Base-by-base conservation (phyloP, 2,113 vertebrate species). In the Lasiurus borealis region DNA sequence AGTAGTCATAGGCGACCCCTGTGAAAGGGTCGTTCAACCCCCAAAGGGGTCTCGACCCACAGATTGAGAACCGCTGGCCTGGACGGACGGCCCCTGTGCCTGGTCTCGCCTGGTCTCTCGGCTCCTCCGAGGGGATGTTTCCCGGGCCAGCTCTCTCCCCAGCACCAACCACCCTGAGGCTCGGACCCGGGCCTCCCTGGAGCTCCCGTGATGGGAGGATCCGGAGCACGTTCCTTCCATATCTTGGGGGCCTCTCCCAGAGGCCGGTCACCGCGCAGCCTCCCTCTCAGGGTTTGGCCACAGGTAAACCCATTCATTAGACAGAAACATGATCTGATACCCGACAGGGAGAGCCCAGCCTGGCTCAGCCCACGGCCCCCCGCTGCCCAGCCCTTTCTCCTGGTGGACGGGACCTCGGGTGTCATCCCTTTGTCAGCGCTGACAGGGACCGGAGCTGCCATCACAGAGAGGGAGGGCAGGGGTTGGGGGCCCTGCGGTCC, bases 381-480 rank as follows among this genome's bases (percentile, higher is more conserved):
- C 40, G 40, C 40, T 40, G 40, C 16, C 81, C 71, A 46, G 0
- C 25, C 62, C 34, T 8, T 5, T 10, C 50, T 90, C 57, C 66
- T 78, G 48, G 46, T 6, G 64, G n/a, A 62, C 6, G 44, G 34
- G 6, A 50, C 57, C 0, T 27, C 6, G 0, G 6, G 5, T n/a
- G 13, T 2, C 0, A 2, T 59, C 19, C 1, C 21, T 23, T 52
- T 1, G 3, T 3, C 72, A 12, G 50, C 8, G 0, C 0, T 8
- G 25, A 8, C 23, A 68, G 15, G 8, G 8, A n/a, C 8, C 13
- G 2, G 57, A 81, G 80, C n/a, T 2, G 13, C 29, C 3, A 0
- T 10, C n/a, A 14, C 1, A 1, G 46, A 8, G 40, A 85, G 40
- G 23, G 23, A n/a, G 4, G 8, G 34, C 0, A 1, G 62, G 46